Evolutionary conservation across 2,797 vertebrate species (phyloP).

Genomic region (Merluccius polli): DNA sequence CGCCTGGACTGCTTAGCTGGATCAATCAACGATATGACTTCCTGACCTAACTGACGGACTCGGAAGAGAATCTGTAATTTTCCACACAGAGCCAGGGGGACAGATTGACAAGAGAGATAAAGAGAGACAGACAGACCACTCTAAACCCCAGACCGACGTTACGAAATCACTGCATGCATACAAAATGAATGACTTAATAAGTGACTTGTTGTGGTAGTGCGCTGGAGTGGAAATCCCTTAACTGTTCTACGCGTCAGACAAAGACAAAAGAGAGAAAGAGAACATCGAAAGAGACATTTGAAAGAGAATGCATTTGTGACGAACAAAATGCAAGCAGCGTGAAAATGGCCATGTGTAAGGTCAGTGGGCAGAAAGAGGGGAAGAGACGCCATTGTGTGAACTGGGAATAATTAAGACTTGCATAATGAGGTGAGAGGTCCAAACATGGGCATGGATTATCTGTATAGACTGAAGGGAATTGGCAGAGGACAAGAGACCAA

Average conservation of each 20-base stretch:
- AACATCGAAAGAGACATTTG: too few relatives aligned
- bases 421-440: neutral
- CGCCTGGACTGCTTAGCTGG: neutral
- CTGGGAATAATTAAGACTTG: neutral
- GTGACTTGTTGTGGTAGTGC: neutral
- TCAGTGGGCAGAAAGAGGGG: neutral
- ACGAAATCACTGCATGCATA: neutral
- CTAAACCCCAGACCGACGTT: neutral
- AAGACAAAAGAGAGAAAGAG: too few relatives aligned
- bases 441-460: neutral
- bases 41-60: neutral
- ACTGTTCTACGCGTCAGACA: too few relatives aligned
- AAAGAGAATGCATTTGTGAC: neutral
- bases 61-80: neutral
- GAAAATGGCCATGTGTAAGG: neutral
- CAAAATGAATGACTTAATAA: neutral
- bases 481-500: too few relatives aligned
- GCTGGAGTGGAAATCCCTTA: neutral
- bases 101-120: neutral
- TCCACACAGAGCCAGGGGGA: neutral
- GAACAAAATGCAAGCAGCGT: neutral
- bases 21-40: neutral
- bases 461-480: neutral
- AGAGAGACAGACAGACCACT: neutral
- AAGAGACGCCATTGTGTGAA: neutral